Base-by-base conservation (phyloP, 2,113 vertebrate genomes). In the Rhipidura dahli region DNA sequence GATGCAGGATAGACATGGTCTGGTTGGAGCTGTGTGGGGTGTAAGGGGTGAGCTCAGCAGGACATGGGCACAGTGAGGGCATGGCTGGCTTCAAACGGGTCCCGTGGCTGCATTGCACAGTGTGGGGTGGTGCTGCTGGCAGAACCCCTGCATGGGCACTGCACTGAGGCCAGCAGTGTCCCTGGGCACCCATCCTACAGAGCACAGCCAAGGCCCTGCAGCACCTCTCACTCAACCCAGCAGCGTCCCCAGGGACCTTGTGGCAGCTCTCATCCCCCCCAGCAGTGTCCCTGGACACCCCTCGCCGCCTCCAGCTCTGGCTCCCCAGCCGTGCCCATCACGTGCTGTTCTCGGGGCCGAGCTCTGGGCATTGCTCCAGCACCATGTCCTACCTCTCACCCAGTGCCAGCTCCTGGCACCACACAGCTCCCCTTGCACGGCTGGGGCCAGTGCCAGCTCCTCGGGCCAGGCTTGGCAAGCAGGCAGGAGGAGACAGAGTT, bases 61-160 rank as follows among this genome's bases (percentile, higher is more conserved):
- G 57, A 47, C 27, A 6, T 0, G 7, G 56, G 64, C 5, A 3
- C 59, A 64, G 76, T 0, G 0, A 49, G 42, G 39, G n/a, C 42
- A 20, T 4, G 0, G 1, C 81, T 42, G 73, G 31, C 69, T 75
- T n/a, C 28, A 19, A 0, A 3, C 21, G 1, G 1, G 11, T 40
- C 44, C 83, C 8, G 19, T 7, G 9, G 56, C 70, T 33, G 49
- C 45, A 2, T 7, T 33, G 57, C 71, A 37, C 6, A 5, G 44
- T 16, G 47, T 9, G 10, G 50, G 64, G 53, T 1, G 0, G 53
- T 10, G 44, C 39, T 60, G 65, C 65, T 54, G 56, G 30, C 47
- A 60, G 15, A 44, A 30, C 19, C 15, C 15, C 10, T 15, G 13
- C 15, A 1, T 1, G 30, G 71, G 18, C 5, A 22, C 50, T 37